Base-by-base conservation (phyloP, 2,113 vertebrate genomes). In the Tamias sibiricus region DNA sequence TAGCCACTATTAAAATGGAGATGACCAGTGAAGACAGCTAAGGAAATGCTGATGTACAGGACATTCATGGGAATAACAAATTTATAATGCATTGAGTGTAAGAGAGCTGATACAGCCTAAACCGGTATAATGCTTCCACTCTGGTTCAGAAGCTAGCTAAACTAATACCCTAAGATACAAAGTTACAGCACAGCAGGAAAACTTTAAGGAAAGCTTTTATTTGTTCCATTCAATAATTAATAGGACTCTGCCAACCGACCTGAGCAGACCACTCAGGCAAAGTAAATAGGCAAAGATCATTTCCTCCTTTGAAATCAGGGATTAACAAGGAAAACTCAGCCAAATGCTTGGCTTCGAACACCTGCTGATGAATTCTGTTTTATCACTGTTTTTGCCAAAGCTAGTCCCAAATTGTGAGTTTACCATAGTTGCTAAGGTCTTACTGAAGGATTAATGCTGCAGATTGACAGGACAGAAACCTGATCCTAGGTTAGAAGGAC, bases 221-320 rank as follows among this genome's bases (percentile, higher is more conserved):
- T 77, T 94, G 35, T 57, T 74, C 40, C 84, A 32, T 37, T 90
- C 64, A 71, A 72, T 80, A 80, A 95, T 91, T 92, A 96, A 82
- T 59, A 89, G 82, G 47, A 79, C 69, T 85, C 52, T 86, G 74
- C 47, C 88, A 82, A 94, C 77, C 88, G 86, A 94, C 77, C 77
- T 77, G 22, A 88, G 66, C 59, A 93, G 87, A 57, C 64, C 24
- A 69, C 57, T 86, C 30, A 44, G n/a, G 79, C 59, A 93, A 95
- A 91, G 57, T 35, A 82, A 94, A 86, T 12, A 95, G 79, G 90
- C 69, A 84, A 84, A 87, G 66, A 94, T 44, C 12, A 47, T 44
- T 84, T 95, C 49, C 19, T 93, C 49, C 79, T 94, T 92, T 89
- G 80, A 96, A 92, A 89, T 40, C 49, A 80, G 49, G 19, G 66